Evolutionary conservation across 2,888 invertebrate genomes (phyloP).

Genomic region (Seira ritae): DNA sequence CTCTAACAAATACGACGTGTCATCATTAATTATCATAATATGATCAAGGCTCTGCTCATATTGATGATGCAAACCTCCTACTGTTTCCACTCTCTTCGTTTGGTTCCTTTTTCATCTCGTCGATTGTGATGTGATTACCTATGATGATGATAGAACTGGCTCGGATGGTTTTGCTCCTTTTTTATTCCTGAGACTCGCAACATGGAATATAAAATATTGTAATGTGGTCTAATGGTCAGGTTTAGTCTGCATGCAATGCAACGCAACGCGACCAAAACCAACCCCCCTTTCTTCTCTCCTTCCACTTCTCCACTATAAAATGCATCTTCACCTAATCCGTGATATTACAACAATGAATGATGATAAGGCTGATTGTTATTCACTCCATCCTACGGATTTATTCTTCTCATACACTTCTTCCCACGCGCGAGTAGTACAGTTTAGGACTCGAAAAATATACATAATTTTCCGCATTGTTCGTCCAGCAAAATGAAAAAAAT

Average conservation of each 20-base stretch:
- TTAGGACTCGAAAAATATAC: slow-evolving; percentile 25
- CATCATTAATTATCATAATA: slow-evolving; percentile 64
- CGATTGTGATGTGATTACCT: slow-evolving; percentile 17
- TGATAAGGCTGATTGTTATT: slow-evolving; percentile 21
- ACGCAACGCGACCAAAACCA: no score
- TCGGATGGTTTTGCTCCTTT: not conserved
- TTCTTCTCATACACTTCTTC: slow-evolving; percentile 22
- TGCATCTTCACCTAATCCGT: not conserved
- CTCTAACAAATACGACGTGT: slow-evolving; percentile 56
- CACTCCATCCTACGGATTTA: slow-evolving; percentile 47
- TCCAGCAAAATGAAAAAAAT: slow-evolving; percentile 1
- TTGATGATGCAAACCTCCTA: slow-evolving; percentile 57
- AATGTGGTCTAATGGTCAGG: not conserved
- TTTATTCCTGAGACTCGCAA: no score
- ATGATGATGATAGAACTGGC: slow-evolving; percentile 1
- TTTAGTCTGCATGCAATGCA: no score
- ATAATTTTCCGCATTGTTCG: slow-evolving; percentile 58
- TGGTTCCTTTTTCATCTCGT: not conserved
- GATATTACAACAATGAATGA: slow-evolving; percentile 9
- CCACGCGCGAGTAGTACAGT: slow-evolving; percentile 40
- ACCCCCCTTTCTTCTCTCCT: not conserved
- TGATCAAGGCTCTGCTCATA: slow-evolving; percentile 55
- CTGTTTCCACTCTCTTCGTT: slow-evolving; percentile 43
- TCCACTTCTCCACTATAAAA: not conserved
- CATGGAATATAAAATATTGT: not conserved